phyloP scores from a whole-genome alignment of 2,113 vertebrate species.

The Nestor notabilis region DNA sequence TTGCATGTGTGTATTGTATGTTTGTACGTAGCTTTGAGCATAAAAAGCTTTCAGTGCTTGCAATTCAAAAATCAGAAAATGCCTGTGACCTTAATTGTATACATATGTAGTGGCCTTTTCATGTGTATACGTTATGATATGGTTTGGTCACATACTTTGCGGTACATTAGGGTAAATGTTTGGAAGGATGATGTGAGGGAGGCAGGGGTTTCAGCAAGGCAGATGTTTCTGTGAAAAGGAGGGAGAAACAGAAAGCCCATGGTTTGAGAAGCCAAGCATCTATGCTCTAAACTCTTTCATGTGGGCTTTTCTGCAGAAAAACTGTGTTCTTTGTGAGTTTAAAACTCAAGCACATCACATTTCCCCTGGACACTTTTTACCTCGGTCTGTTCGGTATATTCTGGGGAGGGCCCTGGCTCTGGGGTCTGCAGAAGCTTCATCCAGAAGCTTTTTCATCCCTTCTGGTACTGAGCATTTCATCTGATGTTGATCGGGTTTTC shows the following conservation, averaged over 20 bases:
- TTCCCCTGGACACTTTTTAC: neutral
- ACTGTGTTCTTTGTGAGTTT: neutral
- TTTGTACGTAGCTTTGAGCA: neutral
- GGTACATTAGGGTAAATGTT: neutral
- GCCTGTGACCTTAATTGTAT: neutral
- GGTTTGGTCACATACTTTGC: neutral
- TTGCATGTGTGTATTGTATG: neutral
- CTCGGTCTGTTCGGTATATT: neutral
- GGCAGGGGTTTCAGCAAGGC: neutral
- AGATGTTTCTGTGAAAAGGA: neutral
- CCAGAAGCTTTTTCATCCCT: neutral
- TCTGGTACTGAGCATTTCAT: neutral
- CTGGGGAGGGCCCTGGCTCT: neutral
- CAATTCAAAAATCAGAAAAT: neutral
- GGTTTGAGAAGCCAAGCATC: neutral
- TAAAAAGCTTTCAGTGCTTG: neutral
- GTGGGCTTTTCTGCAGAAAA: neutral
- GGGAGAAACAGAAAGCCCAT: neutral
- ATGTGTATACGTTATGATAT: fast-evolving
- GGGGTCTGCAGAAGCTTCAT: neutral
- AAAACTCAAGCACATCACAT: neutral
- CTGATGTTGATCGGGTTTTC: neutral
- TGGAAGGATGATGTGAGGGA: neutral
- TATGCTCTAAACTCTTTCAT: neutral
- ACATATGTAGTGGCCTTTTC: neutral